Percentiles rank a stretch among this genome's conserved stretches.
Evolutionary conservation across 2,113 vertebrate genomes (phyloP).

Genomic region (Salvelinus fontinalis): DNA sequence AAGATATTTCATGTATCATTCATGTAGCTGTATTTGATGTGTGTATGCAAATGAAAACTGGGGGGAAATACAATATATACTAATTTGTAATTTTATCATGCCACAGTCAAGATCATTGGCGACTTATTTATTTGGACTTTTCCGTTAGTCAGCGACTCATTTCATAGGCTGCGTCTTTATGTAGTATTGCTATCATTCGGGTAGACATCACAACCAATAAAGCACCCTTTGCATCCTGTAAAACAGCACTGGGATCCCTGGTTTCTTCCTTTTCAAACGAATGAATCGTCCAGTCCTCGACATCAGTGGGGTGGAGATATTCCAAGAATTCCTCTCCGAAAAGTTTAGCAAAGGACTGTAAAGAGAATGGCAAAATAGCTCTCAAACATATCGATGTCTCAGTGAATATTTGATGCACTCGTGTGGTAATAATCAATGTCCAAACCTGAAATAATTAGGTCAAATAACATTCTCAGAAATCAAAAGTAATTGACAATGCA

Average conservation of each 20-base stretch:
- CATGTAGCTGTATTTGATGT: too few relatives aligned
- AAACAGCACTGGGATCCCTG: slow-evolving; percentile 55
- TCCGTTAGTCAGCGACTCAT: too few relatives aligned
- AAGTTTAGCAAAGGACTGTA: slow-evolving; percentile 68
- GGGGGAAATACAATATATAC: too few relatives aligned
- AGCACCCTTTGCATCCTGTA: slow-evolving; percentile 74
- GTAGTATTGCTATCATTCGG: not conserved
- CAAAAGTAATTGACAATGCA: too few relatives aligned
- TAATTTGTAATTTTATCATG: too few relatives aligned
- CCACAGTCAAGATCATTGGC: too few relatives aligned
- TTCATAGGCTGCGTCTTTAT: too few relatives aligned
- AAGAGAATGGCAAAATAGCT: slow-evolving; percentile 6
- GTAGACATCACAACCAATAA: slow-evolving; percentile 17
- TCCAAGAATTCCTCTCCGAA: slow-evolving; percentile 66
- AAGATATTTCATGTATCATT: too few relatives aligned
- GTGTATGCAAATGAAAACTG: too few relatives aligned
- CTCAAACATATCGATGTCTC: not conserved
- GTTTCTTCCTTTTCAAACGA: slow-evolving; percentile 52
- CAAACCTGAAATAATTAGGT: too few relatives aligned
- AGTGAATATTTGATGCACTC: not conserved
- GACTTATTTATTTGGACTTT: too few relatives aligned
- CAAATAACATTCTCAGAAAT: too few relatives aligned
- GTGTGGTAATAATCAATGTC: not conserved
- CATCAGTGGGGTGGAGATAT: slow-evolving; percentile 48
- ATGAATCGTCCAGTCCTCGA: slow-evolving; percentile 24